A percentile compares a stretch with the other conserved stretches of the same genome.
phyloP scores from a whole-genome alignment of 1,140 invertebrate species.

The Cephus cinctus region DNA sequence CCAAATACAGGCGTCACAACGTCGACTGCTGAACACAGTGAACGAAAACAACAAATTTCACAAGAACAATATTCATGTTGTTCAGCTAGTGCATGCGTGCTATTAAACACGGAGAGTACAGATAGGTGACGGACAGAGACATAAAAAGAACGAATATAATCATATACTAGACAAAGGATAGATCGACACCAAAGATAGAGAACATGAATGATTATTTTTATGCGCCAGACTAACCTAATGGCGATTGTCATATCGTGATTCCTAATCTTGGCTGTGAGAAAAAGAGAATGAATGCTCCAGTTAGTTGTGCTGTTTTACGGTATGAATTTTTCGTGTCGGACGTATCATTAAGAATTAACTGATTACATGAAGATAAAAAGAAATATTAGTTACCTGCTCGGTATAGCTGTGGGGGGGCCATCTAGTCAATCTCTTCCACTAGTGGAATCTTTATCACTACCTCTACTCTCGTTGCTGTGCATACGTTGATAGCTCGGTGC shows the following conservation, averaged over 20 bases:
- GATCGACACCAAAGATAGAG: slow-evolving; percentile 5
- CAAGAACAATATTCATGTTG: neutral
- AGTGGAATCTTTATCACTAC: slow-evolving; percentile 68
- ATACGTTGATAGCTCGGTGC: slow-evolving; percentile 79
- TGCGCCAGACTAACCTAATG: slow-evolving; percentile 37
- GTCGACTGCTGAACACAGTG: no score
- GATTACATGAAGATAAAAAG: neutral
- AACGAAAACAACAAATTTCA: no score
- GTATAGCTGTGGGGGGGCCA: slow-evolving; percentile 56
- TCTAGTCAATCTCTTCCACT: slow-evolving; percentile 71
- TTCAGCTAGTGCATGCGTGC: no score
- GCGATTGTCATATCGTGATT: slow-evolving; percentile 21
- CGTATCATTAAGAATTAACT: neutral
- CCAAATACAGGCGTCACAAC: no score
- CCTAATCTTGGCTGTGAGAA: slow-evolving; percentile 38
- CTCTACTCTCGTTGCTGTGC: slow-evolving; percentile 78
- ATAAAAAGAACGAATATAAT: no score
- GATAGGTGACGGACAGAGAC: no score
- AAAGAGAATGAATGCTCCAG: slow-evolving; percentile 20
- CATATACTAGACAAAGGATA: no score
- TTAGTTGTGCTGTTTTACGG: neutral
- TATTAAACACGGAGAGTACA: no score
- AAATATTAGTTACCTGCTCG: slow-evolving; percentile 33
- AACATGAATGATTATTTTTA: slow-evolving; percentile 9
- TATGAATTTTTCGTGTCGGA: neutral